A percentile compares a stretch with the other conserved stretches of the same genome.
Evolutionary conservation across 2,888 invertebrate species (phyloP).

Genomic region (Drosophila parthenogenetica): DNA sequence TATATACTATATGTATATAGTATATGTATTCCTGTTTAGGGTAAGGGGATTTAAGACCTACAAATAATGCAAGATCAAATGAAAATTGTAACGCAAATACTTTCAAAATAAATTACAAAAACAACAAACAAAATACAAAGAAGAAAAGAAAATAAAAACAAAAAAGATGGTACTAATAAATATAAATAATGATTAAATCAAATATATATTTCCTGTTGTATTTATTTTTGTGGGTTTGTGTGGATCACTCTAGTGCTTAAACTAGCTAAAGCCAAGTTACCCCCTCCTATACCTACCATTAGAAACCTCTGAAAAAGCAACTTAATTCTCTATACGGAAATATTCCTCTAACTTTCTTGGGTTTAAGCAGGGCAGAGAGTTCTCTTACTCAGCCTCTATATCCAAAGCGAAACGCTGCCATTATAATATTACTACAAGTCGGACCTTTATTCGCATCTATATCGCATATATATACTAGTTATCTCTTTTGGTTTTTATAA

Average conservation of each 20-base stretch:
- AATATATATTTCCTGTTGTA: neutral
- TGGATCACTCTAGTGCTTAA: no score
- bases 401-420: no score
- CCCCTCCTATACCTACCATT: no score
- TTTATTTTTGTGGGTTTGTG: constrained; percentile 1
- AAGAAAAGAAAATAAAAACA: constrained; percentile 28
- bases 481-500: constrained; percentile 52
- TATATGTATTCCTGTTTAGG: constrained; percentile 40
- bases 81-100: constrained; percentile 59
- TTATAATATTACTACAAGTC: constrained; percentile 65
- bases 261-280: no score
- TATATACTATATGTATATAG: constrained; percentile 19
- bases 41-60: constrained; percentile 28
- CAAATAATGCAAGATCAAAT: constrained; percentile 35
- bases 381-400: no score
- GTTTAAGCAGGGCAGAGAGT: no score
- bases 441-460: constrained; percentile 69
- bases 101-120: constrained; percentile 45
- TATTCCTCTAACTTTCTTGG: no score
- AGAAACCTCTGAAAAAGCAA: no score
- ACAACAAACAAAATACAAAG: constrained; percentile 31
- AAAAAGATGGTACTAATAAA: constrained; percentile 58
- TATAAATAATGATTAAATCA: constrained; percentile 66
- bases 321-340: no score
- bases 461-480: constrained; percentile 39